Base-by-base conservation (phyloP, 1,140 invertebrate species). In the Lethrus apterus region DNA sequence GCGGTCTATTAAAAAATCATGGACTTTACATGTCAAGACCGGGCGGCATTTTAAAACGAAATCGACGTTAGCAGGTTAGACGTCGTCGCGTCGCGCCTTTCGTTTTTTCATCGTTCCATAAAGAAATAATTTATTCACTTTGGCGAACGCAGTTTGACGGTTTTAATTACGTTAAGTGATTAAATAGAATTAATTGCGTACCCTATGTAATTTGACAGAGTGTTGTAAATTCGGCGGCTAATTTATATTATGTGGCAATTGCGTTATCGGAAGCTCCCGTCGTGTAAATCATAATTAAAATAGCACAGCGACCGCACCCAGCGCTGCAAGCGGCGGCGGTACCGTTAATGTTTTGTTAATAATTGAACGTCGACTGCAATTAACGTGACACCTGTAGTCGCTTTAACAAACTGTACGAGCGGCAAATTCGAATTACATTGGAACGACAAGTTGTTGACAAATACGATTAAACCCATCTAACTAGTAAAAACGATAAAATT, bases 201-300 rank as follows among this genome's bases (percentile, higher is more conserved):
- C 26, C 33, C 30, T 44, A 50, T 52, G 38, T 52, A 55, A 55
- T 44, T 48, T 52, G 53, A 55, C 53, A 54, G 52, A 54, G 33
- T 44, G 44, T 38, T 48, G 54, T 34, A 42, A 14, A 24, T 29
- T 26, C 23, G 40, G 21, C 45, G 36, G 54, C 51, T 56, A 56
- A 59, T 59, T 57, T 55, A 52, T 56, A 52, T 48, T 59, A 54
- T 50, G 46, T 51, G 49, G 50, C 47, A 54, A 54, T 49, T 33
- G 45, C 40, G 44, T 49, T 55, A 55, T 51, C 51, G 43, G 45
- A 46, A 48, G 43, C 47, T 50, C n/a, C n/a, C n/a, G n/a, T n/a
- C n/a, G 50, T 54, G 57, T 61, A 57, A 56, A 61, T 61, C 59
- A 59, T 57, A 61, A 61, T 61, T 61, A 61, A 57, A 59, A 61